Evolutionary conservation across 2,888 invertebrate genomes (phyloP), one percentile per base, ranked within the genome.

Genomic region (Caenorhabditis becei): DNA sequence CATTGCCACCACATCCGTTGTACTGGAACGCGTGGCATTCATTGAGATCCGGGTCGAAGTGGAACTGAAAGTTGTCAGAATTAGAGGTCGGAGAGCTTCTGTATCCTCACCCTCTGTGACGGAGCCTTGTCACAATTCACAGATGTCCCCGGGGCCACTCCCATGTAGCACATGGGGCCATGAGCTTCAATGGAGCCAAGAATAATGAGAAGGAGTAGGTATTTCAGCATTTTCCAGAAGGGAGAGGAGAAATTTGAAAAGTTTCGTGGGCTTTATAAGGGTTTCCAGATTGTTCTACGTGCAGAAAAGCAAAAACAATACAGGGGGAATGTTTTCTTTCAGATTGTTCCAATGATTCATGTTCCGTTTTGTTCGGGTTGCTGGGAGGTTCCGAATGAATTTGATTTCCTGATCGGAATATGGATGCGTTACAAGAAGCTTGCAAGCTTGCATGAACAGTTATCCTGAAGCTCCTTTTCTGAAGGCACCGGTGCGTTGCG

Each of bases 1-100:
- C n/a, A 14, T 58, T 74, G 10, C 72, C 72, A 7, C 65, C 65
- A 18, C 72, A 74, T 49, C 65, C 74, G 16, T 58, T 59, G 32
- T 58, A 74, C 23, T 59, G 54, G 44, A 74, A 74, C 7, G 74
- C 51, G 20, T 66, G 74, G 37, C 74, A 74, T 23, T 59, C 56
- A n/a, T 74, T 74, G 20, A 49, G 24, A n/a, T 41, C 14, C 4
- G 74, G 65, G 28, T 74, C 74, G 20, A 66, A 74, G 7, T 66
- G 74, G 51, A 35, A 74, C 74, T 74, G 66, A 51, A 74, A 56
- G 0, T 56, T 8, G n/a, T 35, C 1, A 28, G 18, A 32, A 8
- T 32, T 14, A 26, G 32, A 56, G n/a, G 16, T 2, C 3, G n/a
- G 18, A 16, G 14, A 20, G 1, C 8, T 11, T 5, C 32, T 10